Evolutionary conservation across 2,888 invertebrate genomes (phyloP).

Genomic region (Myopa testacea): DNA sequence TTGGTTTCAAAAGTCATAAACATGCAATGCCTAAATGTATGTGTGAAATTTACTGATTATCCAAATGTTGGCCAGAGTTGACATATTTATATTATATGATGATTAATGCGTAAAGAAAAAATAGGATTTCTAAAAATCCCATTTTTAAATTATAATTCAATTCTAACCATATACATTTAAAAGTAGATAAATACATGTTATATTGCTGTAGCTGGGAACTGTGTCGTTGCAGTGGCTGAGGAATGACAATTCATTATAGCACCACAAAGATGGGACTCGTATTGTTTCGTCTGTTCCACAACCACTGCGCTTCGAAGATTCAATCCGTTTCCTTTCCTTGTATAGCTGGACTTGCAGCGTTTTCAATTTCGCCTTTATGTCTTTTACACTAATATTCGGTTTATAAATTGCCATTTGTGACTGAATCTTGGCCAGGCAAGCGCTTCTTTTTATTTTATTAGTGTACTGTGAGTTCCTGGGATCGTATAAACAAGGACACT

Average conservation of each 20-base stretch:
- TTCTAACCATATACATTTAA: no score
- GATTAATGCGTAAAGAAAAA: no score
- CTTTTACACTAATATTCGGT: neutral
- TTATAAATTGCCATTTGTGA: neutral
- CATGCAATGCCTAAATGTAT: no score
- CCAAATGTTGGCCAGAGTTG: no score
- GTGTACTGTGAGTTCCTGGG: neutral
- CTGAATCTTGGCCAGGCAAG: neutral
- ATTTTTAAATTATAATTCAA: no score
- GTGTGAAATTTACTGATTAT: no score
- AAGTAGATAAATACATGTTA: neutral
- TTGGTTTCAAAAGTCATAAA: no score
- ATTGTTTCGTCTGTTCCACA: neutral
- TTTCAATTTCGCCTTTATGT: neutral
- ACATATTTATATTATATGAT: no score
- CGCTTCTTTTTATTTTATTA: neutral
- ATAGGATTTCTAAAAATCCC: no score
- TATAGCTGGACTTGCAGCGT: neutral
- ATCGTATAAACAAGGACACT: neutral
- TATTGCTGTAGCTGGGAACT: neutral
- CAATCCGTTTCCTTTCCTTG: neutral
- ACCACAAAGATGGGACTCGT: neutral
- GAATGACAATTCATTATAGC: neutral
- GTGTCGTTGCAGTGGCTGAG: neutral
- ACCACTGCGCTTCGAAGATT: neutral